Percentiles rank a stretch among this genome's conserved stretches.
Evolutionary conservation across 2,888 invertebrate genomes (phyloP).

Genomic region (Brassicogethes aeneus): DNA sequence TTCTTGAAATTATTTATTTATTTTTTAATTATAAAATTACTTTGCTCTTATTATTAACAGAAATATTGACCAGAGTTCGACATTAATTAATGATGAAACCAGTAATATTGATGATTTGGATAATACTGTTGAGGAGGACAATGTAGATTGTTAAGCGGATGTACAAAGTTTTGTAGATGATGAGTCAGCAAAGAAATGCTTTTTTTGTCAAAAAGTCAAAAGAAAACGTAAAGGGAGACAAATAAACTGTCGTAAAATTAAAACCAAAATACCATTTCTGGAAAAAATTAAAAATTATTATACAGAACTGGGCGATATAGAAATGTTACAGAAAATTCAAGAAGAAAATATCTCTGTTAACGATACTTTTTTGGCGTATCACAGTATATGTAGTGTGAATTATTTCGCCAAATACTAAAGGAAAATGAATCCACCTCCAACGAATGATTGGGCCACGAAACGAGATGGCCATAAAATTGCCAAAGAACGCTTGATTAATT

Average conservation of each 20-base stretch:
- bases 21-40: constrained; percentile 7
- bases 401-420: no score
- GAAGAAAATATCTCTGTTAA: no score
- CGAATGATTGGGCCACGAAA: no score
- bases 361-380: no score
- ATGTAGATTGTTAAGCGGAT: constrained; percentile 5
- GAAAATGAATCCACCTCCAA: no score
- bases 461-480: no score
- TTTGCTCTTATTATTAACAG: constrained; percentile 6
- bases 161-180: constrained; percentile 11
- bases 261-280: constrained; percentile 8
- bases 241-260: constrained; percentile 12
- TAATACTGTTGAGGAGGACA: constrained; percentile 8
- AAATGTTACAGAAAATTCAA: no score
- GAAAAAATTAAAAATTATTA: constrained; percentile 10
- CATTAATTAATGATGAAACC: constrained; percentile 5
- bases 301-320: no score
- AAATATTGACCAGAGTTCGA: constrained; percentile 5
- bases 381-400: no score
- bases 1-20: constrained; percentile 6
- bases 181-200: constrained; percentile 8
- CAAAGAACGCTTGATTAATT: no score
- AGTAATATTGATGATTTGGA: constrained; percentile 6
- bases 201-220: constrained; percentile 11
- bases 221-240: constrained; percentile 11